Percentiles rank a stretch among this genome's conserved stretches.
Conservation (phyloP, 2,113 vertebrate genomes). For the Limanda limanda region DNA sequence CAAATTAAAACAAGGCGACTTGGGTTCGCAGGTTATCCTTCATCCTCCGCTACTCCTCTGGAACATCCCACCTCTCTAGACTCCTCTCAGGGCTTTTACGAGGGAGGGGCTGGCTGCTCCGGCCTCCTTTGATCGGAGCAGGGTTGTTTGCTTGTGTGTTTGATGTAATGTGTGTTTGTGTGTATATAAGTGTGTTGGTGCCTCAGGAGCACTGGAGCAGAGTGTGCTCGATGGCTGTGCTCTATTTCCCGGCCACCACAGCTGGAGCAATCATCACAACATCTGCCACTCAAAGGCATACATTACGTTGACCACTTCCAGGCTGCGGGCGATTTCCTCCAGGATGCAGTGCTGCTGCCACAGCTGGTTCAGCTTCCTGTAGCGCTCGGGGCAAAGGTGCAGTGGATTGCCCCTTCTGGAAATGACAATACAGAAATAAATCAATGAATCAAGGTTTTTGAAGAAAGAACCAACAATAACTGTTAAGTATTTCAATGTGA, state of each 20-base stretch:
- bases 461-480: background rate
- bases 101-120: slow-evolving; percentile 17
- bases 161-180: slow-evolving; percentile 13
- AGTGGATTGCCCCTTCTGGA: slow-evolving; percentile 88
- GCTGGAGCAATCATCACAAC: slow-evolving; percentile 82
- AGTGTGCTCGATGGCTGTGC: slow-evolving; percentile 41
- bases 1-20: slow-evolving; percentile 73
- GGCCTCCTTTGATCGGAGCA: slow-evolving; percentile 33
- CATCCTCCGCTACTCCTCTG: slow-evolving; percentile 19
- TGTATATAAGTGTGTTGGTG: slow-evolving; percentile 3
- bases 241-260: slow-evolving; percentile 13
- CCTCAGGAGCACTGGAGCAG: slow-evolving; percentile 34
- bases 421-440: slow-evolving; percentile 22
- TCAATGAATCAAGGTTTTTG: background rate
- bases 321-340: slow-evolving; percentile 95
- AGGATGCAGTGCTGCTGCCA: slow-evolving; percentile 98
- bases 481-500: too few relatives aligned
- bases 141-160: slow-evolving; percentile 17
- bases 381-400: slow-evolving; percentile 92
- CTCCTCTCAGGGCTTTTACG: slow-evolving; percentile 34
- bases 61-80: slow-evolving; percentile 24
- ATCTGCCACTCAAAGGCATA: slow-evolving; percentile 97
- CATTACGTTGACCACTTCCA: slow-evolving; percentile 93
- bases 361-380: slow-evolving; percentile 93
- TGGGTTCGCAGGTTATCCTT: slow-evolving; percentile 42